phyloP scores from a whole-genome alignment of 2,888 invertebrate species.

The Drosophila fulvimacula region DNA sequence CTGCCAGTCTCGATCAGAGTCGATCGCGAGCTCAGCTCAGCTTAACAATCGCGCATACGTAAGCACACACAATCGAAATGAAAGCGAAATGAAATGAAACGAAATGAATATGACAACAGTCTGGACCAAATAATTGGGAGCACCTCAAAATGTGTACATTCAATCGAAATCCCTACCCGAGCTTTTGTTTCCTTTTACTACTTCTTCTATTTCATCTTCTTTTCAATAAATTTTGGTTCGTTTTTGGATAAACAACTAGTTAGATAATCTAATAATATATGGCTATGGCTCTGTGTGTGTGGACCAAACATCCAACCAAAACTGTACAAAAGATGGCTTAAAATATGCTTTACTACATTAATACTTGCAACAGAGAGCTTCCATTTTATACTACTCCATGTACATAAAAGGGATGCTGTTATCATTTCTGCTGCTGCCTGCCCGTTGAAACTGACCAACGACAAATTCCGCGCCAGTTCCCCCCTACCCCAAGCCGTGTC shows the following conservation, averaged over 20 bases:
- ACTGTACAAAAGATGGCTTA: slow-evolving; percentile 84
- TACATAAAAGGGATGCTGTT: slow-evolving; percentile 73
- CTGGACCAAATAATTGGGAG: slow-evolving; percentile 6
- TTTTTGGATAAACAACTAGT: slow-evolving; percentile 33
- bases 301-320: slow-evolving; percentile 40
- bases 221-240: slow-evolving; percentile 28
- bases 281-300: slow-evolving; percentile 45
- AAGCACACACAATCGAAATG: slow-evolving; percentile 64
- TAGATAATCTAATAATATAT: not conserved
- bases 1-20: slow-evolving; percentile 13
- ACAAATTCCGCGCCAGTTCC: slow-evolving; percentile 22
- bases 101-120: not conserved
- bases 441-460: slow-evolving; percentile 9
- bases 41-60: slow-evolving; percentile 70
- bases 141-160: slow-evolving; percentile 1
- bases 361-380: slow-evolving; percentile 78
- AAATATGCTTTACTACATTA: slow-evolving; percentile 85
- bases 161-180: slow-evolving; percentile 1
- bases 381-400: slow-evolving; percentile 72
- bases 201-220: slow-evolving; percentile 16
- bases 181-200: slow-evolving; percentile 18
- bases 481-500: not conserved
- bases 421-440: slow-evolving; percentile 71
- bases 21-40: slow-evolving; percentile 17
- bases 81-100: not conserved